A percentile compares a stretch with the other conserved stretches of the same genome.
These are phyloP conservation scores for Halcyon smyrnensis DNA, from an alignment of 2,797 vertebrate genomes.

Conservation along the genomic window DNA sequence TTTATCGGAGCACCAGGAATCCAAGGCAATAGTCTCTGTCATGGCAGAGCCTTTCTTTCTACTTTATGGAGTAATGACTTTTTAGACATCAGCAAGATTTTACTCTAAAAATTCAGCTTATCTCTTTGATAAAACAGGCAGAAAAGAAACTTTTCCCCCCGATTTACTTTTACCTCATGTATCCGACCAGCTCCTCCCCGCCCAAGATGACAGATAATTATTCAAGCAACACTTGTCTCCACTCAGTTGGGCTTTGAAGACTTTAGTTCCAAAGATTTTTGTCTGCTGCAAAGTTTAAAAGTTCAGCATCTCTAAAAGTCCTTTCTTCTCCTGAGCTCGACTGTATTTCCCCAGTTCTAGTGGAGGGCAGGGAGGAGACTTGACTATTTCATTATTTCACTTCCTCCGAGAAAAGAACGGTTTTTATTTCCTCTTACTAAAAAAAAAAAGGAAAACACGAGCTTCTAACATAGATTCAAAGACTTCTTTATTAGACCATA, in stretches of 20 bases:
- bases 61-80: neutral
- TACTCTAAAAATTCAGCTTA: neutral
- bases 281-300: neutral
- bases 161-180: neutral
- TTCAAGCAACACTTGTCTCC: neutral
- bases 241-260: neutral
- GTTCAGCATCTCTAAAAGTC: neutral
- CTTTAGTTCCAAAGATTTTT: neutral
- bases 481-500: neutral
- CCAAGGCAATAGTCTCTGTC: rapidly evolving
- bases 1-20: neutral
- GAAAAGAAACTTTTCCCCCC: neutral
- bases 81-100: neutral
- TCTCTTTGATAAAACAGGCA: neutral
- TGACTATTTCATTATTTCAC: slow-evolving; percentile 1
- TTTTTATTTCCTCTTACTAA: neutral
- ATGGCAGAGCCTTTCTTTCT: neutral
- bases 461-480: neutral
- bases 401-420: slow-evolving; percentile 1
- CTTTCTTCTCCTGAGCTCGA: neutral
- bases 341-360: neutral
- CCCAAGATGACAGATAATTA: neutral
- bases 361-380: neutral
- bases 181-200: neutral
- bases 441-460: neutral